phyloP scores from a whole-genome alignment of 1,140 invertebrate genomes.

The Bombus confusus region DNA sequence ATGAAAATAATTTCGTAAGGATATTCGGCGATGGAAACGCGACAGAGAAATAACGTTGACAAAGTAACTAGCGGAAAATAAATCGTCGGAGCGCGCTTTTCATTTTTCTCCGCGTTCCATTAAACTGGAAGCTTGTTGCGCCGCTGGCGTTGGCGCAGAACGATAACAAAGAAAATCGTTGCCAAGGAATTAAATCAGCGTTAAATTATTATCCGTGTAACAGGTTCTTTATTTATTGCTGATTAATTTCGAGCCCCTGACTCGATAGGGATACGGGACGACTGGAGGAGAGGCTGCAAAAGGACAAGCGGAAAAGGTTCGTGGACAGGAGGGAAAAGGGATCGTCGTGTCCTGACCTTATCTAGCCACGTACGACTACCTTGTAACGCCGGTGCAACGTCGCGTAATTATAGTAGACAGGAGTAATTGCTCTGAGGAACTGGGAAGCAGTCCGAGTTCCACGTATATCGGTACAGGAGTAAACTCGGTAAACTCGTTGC shows the following conservation, averaged over 20 bases:
- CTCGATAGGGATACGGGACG: not conserved
- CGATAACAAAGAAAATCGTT: not conserved
- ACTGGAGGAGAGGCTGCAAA: slow-evolving; percentile 1
- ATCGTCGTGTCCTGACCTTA: slow-evolving; percentile 48
- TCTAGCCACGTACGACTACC: slow-evolving; percentile 54
- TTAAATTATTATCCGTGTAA: slow-evolving; percentile 34
- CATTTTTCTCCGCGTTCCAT: not conserved
- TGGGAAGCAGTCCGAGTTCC: slow-evolving; percentile 63
- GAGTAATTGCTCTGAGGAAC: slow-evolving; percentile 68
- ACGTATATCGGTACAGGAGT: slow-evolving; percentile 44
- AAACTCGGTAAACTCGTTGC: slow-evolving; percentile 55
- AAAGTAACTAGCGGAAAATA: not conserved
- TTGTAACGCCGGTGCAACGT: slow-evolving; percentile 48
- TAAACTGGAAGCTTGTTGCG: not conserved
- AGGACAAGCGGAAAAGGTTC: slow-evolving; percentile 3
- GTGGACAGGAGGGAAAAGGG: not conserved
- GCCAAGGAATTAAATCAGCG: slow-evolving; percentile 30
- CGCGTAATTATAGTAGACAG: slow-evolving; percentile 59
- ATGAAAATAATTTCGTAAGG: no score
- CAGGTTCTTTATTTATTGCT: slow-evolving; percentile 39
- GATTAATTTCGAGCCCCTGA: slow-evolving; percentile 17
- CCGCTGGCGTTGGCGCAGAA: no score
- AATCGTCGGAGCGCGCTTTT: not conserved
- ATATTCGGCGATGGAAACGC: not conserved
- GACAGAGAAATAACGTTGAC: not conserved